A percentile compares a stretch with the other conserved stretches of the same genome.
phyloP scores from a whole-genome alignment of 2,888 invertebrate genomes.

The Scaptomyza tumidula region DNA sequence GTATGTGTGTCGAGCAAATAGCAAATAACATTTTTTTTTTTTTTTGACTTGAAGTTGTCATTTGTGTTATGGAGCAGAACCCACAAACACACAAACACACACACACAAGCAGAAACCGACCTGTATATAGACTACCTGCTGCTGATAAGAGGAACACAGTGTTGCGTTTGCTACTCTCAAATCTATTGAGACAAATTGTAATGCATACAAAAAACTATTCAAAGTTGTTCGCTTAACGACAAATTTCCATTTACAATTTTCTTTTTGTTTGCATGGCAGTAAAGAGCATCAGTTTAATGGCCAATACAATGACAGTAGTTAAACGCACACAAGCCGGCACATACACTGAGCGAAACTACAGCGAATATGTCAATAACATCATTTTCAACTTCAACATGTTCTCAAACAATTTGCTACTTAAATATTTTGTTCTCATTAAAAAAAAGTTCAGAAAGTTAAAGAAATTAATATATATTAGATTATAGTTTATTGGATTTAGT shows the following conservation, averaged over 20 bases:
- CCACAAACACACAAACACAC: conserved; percentile 18
- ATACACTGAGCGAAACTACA: neutral
- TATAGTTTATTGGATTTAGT: too few species aligned
- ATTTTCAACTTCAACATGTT: too few species aligned
- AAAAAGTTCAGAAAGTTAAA: too few species aligned
- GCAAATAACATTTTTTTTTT: conserved; percentile 56
- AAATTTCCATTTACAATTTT: conserved; percentile 51
- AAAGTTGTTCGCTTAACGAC: conserved; percentile 27
- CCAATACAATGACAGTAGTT: conserved; percentile 59
- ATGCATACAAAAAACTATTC: conserved; percentile 38
- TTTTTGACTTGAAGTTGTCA: conserved; percentile 54
- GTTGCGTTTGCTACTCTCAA: conserved; percentile 28
- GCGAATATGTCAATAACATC: neutral
- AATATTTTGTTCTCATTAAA: too few species aligned
- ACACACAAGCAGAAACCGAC: conserved; percentile 11
- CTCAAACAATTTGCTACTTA: too few species aligned
- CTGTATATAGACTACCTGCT: conserved; percentile 41
- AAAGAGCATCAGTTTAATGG: conserved; percentile 54
- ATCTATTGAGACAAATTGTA: conserved; percentile 75
- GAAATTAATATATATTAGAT: too few species aligned
- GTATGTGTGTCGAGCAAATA: conserved; percentile 60
- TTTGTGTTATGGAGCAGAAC: conserved; percentile 42
- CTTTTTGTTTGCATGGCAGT: conserved; percentile 45
- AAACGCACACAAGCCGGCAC: conserved; percentile 10
- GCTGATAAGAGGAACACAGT: conserved; percentile 58